Conservation (phyloP, 2,113 vertebrate genomes). For the Thamnaconus septentrionalis region DNA sequence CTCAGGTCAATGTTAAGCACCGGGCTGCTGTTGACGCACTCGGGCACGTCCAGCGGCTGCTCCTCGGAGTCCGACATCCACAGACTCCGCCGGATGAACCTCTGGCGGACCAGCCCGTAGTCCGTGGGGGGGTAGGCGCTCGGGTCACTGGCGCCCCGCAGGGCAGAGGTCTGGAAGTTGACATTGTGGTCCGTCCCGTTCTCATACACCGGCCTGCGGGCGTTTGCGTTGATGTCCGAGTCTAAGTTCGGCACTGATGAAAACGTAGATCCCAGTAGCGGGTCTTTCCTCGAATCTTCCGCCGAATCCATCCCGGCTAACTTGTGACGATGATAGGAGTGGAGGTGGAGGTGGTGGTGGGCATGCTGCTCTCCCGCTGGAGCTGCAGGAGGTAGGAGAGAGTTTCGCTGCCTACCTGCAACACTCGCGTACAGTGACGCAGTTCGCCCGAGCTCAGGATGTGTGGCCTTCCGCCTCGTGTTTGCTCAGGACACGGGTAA, state of each 20-base stretch:
- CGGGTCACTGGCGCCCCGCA: conserved; percentile 74
- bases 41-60: conserved; percentile 77
- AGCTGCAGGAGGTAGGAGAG: conserved; percentile 41
- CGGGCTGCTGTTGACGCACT: conserved; percentile 67
- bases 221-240: conserved; percentile 72
- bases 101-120: conserved; percentile 79
- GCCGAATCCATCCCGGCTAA: conserved; percentile 77
- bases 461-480: conserved; percentile 35
- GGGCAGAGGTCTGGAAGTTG: conserved; percentile 67
- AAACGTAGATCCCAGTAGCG: conserved; percentile 68
- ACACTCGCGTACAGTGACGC: conserved; percentile 71
- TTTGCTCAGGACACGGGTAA: conserved; percentile 29
- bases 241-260: conserved; percentile 69
- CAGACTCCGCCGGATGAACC: conserved; percentile 88
- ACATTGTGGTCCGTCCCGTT: conserved; percentile 70
- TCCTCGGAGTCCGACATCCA: conserved; percentile 90
- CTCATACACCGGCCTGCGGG: conserved; percentile 66
- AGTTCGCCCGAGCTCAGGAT: conserved; percentile 64
- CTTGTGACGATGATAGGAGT: conserved; percentile 63
- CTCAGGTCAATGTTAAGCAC: conserved; percentile 64
- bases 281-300: conserved; percentile 70
- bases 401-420: conserved; percentile 69
- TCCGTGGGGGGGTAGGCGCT: conserved; percentile 66
- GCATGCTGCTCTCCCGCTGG: conserved; percentile 66
- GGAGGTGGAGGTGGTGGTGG: conserved; percentile 36